Percentiles rank a stretch among this genome's conserved stretches.
Evolutionary conservation across 1,140 invertebrate genomes (phyloP).

Genomic region (Lordiphosa collinella): DNA sequence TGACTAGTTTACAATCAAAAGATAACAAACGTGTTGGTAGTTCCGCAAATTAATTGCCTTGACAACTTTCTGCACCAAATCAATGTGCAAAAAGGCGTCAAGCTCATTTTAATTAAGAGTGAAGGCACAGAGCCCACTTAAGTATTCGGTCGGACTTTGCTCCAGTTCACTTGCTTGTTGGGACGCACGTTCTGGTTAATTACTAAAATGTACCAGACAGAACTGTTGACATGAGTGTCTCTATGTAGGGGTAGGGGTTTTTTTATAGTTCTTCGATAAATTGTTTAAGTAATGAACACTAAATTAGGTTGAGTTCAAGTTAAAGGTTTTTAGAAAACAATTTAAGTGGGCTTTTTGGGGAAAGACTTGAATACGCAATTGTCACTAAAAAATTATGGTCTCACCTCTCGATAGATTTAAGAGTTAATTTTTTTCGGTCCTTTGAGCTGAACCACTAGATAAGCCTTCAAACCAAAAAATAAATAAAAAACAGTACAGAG

Average conservation of each 20-base stretch:
- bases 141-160: slow-evolving; percentile 44
- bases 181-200: slow-evolving; percentile 42
- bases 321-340: too few relatives aligned
- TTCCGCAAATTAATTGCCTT: not conserved
- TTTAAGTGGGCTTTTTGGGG: too few relatives aligned
- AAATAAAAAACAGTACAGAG: too few relatives aligned
- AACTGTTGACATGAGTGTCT: slow-evolving; percentile 39
- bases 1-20: slow-evolving; percentile 7
- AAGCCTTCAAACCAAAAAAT: too few relatives aligned
- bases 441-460: too few relatives aligned
- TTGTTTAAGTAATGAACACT: too few relatives aligned
- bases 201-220: slow-evolving; percentile 27
- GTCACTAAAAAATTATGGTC: too few relatives aligned
- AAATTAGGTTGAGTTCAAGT: too few relatives aligned
- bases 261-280: too few relatives aligned
- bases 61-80: not conserved
- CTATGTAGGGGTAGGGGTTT: not conserved
- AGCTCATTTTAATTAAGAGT: slow-evolving; percentile 34
- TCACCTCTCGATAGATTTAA: too few relatives aligned
- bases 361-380: too few relatives aligned
- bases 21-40: not conserved
- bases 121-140: slow-evolving; percentile 4
- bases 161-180: slow-evolving; percentile 27
- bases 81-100: slow-evolving; percentile 16
- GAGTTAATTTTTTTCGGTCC: too few relatives aligned